Conservation (phyloP, 2,113 vertebrate species). For the Chaetura pelagica region DNA sequence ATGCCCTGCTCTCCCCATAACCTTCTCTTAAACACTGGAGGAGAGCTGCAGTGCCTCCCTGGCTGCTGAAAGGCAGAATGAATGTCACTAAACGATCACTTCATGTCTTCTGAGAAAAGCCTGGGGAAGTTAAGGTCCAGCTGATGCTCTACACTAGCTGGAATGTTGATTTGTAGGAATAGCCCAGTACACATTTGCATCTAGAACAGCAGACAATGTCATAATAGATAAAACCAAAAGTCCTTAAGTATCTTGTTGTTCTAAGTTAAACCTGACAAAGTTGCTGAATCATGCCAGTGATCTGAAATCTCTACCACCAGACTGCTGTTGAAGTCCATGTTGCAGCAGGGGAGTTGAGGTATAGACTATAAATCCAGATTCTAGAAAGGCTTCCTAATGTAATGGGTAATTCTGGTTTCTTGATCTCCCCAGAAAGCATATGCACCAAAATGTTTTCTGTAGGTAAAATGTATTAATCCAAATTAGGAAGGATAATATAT, state of each 20-base stretch:
- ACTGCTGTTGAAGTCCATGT: not conserved
- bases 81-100: not conserved
- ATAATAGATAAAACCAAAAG: not conserved
- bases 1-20: not conserved
- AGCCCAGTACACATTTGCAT: not conserved
- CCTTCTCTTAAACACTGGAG: not conserved
- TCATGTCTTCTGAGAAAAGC: not conserved
- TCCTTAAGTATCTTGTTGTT: not conserved
- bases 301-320: not conserved
- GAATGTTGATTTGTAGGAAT: not conserved
- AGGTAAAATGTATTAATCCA: no score
- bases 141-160: not conserved
- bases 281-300: not conserved
- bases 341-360: not conserved
- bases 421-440: no score
- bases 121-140: not conserved
- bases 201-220: fast-evolving
- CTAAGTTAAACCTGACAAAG: not conserved
- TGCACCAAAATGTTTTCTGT: no score
- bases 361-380: not conserved
- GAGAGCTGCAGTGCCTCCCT: not conserved
- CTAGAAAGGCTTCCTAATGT: not conserved
- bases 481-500: no score
- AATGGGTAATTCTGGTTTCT: no score
- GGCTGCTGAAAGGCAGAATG: not conserved